Base-by-base conservation (phyloP, 1,140 invertebrate species). In the Drosophila subobscura region DNA sequence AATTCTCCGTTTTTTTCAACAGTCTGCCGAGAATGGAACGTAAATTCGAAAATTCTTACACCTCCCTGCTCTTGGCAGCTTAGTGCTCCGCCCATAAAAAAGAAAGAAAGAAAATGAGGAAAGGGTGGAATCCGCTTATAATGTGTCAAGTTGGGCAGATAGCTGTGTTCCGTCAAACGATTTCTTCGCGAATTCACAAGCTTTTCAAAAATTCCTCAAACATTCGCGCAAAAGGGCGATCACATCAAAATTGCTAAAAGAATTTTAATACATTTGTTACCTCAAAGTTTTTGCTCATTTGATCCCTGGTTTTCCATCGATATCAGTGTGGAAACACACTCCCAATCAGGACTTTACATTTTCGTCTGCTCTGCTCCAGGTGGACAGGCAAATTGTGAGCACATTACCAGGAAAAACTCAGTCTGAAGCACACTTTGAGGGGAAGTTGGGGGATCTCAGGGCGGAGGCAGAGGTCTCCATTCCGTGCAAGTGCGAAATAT, bases 401-500 rank as follows among this genome's bases (percentile, higher is more conserved):
- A 68, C 63, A 40, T 68, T 68, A 68, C 52, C 44, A 5, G 61
- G 65, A 49, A 49, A 54, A 46, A 68, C 64, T 68, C 33, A 37
- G 33, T 10, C 33, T 37, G 20, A 7, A 42, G 65, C 42, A 8
- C 27, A 40, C 50, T 33, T 67, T 46, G 29, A 20, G 8, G 5
- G 65, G 16, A 20, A 68, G 63, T 67, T 68, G 37, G 23, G 23
- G 20, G 40, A 68, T 68, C 63, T 33, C 63, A 22, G 51, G 27
- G 40, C 41, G 33, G 65, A 44, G 58, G 58, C 37, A 56, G 44
- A 41, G 16, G 16, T 20, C 56, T 70, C 57, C 49, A 64, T 66
- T 78, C 55, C 68, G 40, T 77, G 77, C 65, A 86, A 88, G 81
- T 86, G 81, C 73, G 78, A 86, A 86, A 88, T 86, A 81, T 86